Evolutionary conservation across 2,888 invertebrate genomes (phyloP).

Genomic region (Agriotes lineatus): DNA sequence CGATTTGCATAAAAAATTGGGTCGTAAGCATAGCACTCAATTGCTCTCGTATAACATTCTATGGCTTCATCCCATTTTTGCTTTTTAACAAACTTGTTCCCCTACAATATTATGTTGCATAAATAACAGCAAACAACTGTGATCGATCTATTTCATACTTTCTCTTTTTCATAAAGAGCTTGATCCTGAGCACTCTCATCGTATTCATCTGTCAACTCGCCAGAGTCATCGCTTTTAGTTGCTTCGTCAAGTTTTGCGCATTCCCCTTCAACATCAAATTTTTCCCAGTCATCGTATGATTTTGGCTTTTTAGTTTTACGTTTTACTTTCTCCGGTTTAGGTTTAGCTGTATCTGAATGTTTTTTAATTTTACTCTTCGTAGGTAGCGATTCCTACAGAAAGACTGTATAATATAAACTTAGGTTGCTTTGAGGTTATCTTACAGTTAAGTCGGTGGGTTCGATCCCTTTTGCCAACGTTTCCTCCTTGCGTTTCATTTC

Average conservation of each 20-base stretch:
- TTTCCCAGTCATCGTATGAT: conserved; percentile 83
- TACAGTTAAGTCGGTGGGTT: conserved; percentile 67
- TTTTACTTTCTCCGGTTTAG: conserved; percentile 54
- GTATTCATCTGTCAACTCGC: conserved; percentile 67
- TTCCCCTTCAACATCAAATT: conserved; percentile 81
- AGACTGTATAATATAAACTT: neutral
- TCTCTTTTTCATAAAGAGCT: conserved; percentile 78
- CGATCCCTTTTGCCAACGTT: conserved; percentile 51
- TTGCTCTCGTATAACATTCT: conserved; percentile 87
- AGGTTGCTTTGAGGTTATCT: conserved; percentile 48
- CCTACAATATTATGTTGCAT: conserved; percentile 71
- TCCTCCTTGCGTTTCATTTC: conserved; percentile 80
- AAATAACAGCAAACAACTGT: neutral
- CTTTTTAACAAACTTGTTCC: conserved; percentile 83
- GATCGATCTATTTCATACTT: conserved; percentile 68
- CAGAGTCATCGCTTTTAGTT: conserved; percentile 63
- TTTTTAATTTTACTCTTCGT: conserved; percentile 36
- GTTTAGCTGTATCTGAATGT: conserved; percentile 50
- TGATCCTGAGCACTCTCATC: conserved; percentile 72
- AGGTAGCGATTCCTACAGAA: conserved; percentile 60
- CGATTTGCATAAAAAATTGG: conserved; percentile 89
- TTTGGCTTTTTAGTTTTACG: conserved; percentile 48
- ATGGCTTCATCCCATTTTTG: conserved; percentile 90
- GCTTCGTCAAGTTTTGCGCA: conserved; percentile 74
- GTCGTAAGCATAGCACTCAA: conserved; percentile 82